Conservation (phyloP, 2,888 invertebrate genomes). For the Argyra leucocephala region DNA sequence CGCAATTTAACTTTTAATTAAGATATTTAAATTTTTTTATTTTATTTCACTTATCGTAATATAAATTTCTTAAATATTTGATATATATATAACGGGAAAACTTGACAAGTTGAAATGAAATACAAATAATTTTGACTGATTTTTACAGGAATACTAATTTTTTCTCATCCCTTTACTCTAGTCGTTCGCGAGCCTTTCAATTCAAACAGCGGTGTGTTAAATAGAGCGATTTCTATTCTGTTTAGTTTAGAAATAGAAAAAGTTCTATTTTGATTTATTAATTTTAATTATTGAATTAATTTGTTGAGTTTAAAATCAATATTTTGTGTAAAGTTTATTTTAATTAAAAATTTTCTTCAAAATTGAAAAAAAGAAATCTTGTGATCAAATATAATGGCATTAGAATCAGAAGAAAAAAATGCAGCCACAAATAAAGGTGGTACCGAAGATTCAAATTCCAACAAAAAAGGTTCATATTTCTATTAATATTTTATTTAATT, state of each 20-base stretch:
- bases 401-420: constrained; percentile 33
- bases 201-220: too few species aligned
- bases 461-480: neutral
- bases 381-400: constrained; percentile 29
- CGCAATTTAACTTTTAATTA: too few species aligned
- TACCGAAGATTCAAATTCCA: neutral
- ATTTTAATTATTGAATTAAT: neutral
- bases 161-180: too few species aligned
- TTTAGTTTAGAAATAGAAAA: neutral
- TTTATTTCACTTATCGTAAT: too few species aligned
- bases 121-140: too few species aligned
- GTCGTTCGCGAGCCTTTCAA: too few species aligned
- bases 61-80: too few species aligned
- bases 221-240: neutral
- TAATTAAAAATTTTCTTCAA: neutral
- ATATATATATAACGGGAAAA: too few species aligned
- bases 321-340: neutral
- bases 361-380: neutral
- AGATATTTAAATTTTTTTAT: too few species aligned
- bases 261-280: neutral
- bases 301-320: neutral
- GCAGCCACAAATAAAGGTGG: constrained; percentile 10
- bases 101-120: too few species aligned
- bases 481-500: neutral
- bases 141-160: too few species aligned